These are phyloP conservation scores for Corynorhinus townsendii DNA, from an alignment of 2,113 vertebrate species.

Conservation along the genomic window DNA sequence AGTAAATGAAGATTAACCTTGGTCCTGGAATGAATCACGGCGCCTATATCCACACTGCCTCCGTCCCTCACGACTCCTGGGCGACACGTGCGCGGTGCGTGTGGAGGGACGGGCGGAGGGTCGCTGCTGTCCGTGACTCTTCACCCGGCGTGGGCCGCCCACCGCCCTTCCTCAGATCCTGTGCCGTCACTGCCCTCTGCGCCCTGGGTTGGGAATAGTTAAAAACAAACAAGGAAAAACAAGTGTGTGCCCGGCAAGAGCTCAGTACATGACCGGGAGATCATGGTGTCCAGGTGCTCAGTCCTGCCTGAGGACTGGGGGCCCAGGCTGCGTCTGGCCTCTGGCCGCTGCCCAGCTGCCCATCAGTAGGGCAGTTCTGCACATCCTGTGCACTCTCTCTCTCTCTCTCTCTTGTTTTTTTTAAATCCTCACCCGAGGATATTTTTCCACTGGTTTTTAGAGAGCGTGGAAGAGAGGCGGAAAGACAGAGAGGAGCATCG, in stretches of 20 bases:
- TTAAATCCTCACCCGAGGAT: no score
- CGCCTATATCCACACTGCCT: conserved; percentile 67
- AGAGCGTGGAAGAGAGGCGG: no score
- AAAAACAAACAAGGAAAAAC: neutral
- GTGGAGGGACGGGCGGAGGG: conserved; percentile 44
- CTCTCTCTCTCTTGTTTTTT: no score
- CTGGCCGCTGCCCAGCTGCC: neutral
- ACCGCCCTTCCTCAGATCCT: neutral
- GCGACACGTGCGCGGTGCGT: conserved; percentile 39
- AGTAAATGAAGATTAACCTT: conserved; percentile 73
- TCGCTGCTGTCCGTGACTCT: conserved; percentile 32
- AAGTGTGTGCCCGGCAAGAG: neutral
- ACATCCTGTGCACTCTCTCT: neutral
- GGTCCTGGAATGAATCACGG: conserved; percentile 37
- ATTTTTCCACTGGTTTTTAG: no score
- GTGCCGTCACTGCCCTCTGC: neutral
- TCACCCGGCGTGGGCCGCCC: neutral
- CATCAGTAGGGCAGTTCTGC: neutral
- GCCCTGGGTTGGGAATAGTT: neutral
- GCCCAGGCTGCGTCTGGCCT: neutral
- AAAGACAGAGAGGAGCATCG: no score
- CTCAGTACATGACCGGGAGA: neutral
- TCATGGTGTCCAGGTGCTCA: neutral
- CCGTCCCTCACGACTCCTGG: conserved; percentile 45
- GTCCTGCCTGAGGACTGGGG: neutral